phyloP scores from a whole-genome alignment of 2,888 invertebrate genomes.

The Abrostola tripartita region DNA sequence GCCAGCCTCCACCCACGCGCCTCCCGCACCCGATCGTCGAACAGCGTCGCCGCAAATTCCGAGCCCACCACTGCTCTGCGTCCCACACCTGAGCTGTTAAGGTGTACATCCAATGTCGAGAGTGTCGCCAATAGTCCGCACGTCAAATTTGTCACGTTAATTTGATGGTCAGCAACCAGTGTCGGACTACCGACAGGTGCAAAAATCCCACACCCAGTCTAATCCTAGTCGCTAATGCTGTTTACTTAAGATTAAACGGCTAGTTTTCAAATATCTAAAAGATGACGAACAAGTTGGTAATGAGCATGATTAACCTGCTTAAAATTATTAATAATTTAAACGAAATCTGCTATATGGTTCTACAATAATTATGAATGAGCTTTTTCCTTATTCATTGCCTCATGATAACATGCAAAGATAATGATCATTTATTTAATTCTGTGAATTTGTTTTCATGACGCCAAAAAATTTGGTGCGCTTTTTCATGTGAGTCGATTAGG shows the following conservation, averaged over 20 bases:
- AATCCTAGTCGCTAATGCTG: too few species aligned
- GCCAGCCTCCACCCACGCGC: conserved; percentile 69
- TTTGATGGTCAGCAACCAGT: too few species aligned
- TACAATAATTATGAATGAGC: conserved; percentile 10
- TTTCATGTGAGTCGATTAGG: conserved; percentile 22
- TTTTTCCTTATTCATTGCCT: conserved; percentile 23
- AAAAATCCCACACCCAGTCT: too few species aligned
- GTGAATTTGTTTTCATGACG: background rate
- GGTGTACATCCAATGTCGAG: conserved; percentile 36
- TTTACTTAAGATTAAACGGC: too few species aligned
- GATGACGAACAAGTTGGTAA: too few species aligned
- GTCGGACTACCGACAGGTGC: too few species aligned
- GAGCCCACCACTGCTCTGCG: conserved; percentile 70
- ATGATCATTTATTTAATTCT: conserved; percentile 13
- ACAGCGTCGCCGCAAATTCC: conserved; percentile 78
- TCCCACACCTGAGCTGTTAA: conserved; percentile 64
- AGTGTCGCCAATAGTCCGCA: conserved; percentile 16
- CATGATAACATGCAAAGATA: conserved; percentile 21
- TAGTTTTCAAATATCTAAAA: too few species aligned
- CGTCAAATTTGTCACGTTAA: too few species aligned
- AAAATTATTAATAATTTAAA: background rate
- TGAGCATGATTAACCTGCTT: too few species aligned
- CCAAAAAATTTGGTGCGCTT: conserved; percentile 3
- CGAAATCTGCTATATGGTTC: background rate
- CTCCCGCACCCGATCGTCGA: conserved; percentile 72